Conservation (phyloP, 1,140 invertebrate genomes). For the Polyergus mexicanus region DNA sequence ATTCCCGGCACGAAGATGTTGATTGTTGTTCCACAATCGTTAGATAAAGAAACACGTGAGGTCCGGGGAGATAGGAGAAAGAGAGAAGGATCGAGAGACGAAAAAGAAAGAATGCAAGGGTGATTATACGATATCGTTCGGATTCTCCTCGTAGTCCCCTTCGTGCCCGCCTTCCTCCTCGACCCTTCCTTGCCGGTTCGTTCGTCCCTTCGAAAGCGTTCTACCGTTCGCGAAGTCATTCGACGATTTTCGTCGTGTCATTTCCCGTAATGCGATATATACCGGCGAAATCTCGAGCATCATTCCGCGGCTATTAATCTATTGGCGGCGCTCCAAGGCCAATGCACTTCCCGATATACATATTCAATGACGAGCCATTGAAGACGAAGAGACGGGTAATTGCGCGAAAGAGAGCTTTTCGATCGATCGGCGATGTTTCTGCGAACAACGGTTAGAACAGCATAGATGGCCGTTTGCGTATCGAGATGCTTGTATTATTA, state of each 20-base stretch:
- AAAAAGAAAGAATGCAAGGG: conserved; percentile 59
- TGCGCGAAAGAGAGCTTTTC: conserved; percentile 65
- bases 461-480: neutral
- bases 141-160: conserved; percentile 23
- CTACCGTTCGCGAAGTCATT: conserved; percentile 76
- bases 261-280: conserved; percentile 83
- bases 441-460: neutral
- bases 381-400: conserved; percentile 63
- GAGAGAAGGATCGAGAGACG: conserved; percentile 5
- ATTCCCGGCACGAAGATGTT: conserved; percentile 39
- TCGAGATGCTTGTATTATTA: neutral
- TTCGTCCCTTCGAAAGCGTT: conserved; percentile 55
- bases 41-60: conserved; percentile 59
- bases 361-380: conserved; percentile 77
- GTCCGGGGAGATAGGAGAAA: conserved; percentile 17
- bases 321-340: conserved; percentile 84
- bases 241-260: conserved; percentile 79
- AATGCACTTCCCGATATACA: conserved; percentile 83
- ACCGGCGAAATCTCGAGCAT: conserved; percentile 83
- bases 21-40: conserved; percentile 46
- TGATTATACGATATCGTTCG: conserved; percentile 71
- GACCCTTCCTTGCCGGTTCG: neutral
- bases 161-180: neutral
- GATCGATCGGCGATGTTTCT: conserved; percentile 35
- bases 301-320: conserved; percentile 85